Base-by-base conservation (phyloP, 2,113 vertebrate genomes). In the Cephalopholis sonnerati region DNA sequence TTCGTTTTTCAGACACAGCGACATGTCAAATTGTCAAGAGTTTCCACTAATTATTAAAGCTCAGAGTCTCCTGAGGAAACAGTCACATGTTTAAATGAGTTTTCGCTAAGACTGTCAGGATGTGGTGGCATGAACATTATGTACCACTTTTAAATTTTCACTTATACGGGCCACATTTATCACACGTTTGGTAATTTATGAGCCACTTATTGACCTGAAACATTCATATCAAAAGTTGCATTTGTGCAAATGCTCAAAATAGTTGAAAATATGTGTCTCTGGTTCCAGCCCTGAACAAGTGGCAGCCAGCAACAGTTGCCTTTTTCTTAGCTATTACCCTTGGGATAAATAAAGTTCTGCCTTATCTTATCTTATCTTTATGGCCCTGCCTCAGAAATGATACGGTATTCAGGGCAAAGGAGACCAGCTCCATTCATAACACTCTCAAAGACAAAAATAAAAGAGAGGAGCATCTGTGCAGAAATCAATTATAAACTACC, bases 21-120 rank as follows among this genome's bases (percentile, higher is more conserved):
- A 77, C 81, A 82, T 32, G 65, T 89, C 44, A 77, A 67, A 83
- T 46, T 75, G 50, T 73, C 20, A 72, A 41, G 64, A 77, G 65
- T 79, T 88, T 83, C 76, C 57, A 54, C 0, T 59, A 48, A 70
- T 57, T 53, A 27, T 62, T 51, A 20, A 61, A 84, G 67, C 24
- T 12, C 8, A 3, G 3, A 69, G 20, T 68, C 32, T 41, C 71
- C 50, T 7, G 29, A 74, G 58, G 29, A 48, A 70, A 39, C 46
- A 10, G 29, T 63, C 62, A 18, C 16, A 39, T 51, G n/a, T 32
- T 54, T n/a, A 24, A 25, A 25, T 9, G 20, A 15, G 44, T 54
- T 58, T 61, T 53, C 11, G n/a, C 29, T 15, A 8, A 39, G 36
- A 50, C 27, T 61, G 32, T 48, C 32, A 48, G 65, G 29, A 70